Evolutionary conservation across 2,797 vertebrate species (phyloP).

Genomic region (Tauraco hartlaubi): DNA sequence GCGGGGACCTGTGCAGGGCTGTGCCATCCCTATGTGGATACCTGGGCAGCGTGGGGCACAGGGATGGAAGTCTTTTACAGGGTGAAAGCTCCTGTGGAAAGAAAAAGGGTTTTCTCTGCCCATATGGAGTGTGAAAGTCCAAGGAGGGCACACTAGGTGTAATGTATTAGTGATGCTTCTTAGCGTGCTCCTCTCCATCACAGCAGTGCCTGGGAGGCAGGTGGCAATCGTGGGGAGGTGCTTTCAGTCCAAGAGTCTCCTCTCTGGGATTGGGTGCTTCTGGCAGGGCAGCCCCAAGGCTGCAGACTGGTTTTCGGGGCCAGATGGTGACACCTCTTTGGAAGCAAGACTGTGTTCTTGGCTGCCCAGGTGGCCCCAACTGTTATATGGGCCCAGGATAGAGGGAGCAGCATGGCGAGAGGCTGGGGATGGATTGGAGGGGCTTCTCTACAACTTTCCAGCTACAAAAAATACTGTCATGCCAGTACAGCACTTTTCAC

Average conservation of each 20-base stretch:
- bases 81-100: not conserved
- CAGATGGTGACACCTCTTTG: not conserved
- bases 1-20: accelerated
- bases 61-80: not conserved
- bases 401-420: not conserved
- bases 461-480: not conserved
- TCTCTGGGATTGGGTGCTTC: not conserved
- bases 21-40: not conserved
- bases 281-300: not conserved
- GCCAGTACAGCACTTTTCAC: not conserved
- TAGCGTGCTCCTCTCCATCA: not conserved
- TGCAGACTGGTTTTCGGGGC: not conserved
- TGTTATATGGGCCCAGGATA: not conserved
- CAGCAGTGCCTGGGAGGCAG: not conserved
- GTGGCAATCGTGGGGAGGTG: not conserved
- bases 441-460: not conserved
- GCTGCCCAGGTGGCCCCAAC: not conserved
- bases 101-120: not conserved
- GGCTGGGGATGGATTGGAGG: not conserved
- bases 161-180: not conserved
- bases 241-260: not conserved
- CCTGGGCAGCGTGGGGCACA: not conserved
- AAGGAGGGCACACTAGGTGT: not conserved
- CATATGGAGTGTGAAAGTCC: not conserved
- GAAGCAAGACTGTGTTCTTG: not conserved